Conservation (phyloP, 2,888 invertebrate genomes). For the Dryobota labecula region DNA sequence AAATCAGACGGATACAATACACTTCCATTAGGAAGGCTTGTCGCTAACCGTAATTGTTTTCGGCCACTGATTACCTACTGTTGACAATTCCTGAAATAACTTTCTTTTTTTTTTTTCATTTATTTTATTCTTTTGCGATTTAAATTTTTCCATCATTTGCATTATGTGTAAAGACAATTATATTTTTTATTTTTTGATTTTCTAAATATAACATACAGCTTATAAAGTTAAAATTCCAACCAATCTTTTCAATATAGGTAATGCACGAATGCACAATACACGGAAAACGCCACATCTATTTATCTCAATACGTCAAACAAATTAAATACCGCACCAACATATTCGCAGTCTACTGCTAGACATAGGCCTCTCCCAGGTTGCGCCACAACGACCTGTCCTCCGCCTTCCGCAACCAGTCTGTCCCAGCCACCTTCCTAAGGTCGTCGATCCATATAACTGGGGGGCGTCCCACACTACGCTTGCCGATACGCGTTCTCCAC, state of each 20-base stretch:
- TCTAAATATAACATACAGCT: neutral
- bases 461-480: too few relatives aligned
- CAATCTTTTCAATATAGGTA: neutral
- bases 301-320: conserved; percentile 7
- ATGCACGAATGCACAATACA: neutral
- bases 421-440: too few relatives aligned
- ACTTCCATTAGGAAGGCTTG: conserved; percentile 47
- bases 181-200: neutral
- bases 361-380: too few relatives aligned
- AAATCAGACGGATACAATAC: conserved; percentile 46
- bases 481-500: too few relatives aligned
- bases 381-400: too few relatives aligned
- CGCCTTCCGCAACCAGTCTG: too few relatives aligned
- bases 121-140: too few relatives aligned
- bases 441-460: too few relatives aligned
- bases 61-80: conserved; percentile 19
- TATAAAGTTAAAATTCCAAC: neutral
- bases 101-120: neutral
- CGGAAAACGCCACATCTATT: neutral
- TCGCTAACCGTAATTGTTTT: conserved; percentile 43
- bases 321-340: conserved; percentile 9
- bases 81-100: conserved; percentile 19
- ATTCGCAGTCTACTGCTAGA: too few relatives aligned
- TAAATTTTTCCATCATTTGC: neutral
- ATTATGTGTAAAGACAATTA: neutral